These are phyloP conservation scores for Petromus typicus DNA, from an alignment of 2,113 vertebrate species.

Conservation along the genomic window DNA sequence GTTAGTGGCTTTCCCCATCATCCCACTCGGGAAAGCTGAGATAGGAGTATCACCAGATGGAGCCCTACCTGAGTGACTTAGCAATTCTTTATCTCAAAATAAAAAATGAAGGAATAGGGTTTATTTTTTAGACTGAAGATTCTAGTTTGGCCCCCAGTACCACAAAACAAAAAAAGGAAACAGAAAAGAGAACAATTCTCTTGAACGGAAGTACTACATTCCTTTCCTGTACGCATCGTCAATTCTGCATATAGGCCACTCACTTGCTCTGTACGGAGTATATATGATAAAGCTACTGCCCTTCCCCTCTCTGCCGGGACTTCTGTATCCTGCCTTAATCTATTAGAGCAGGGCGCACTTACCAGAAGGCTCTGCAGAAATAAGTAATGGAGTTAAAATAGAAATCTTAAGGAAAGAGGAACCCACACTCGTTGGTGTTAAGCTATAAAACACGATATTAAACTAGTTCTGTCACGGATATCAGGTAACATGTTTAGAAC, in stretches of 20 bases:
- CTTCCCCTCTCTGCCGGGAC: no score
- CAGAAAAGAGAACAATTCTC: background rate
- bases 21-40: background rate
- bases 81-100: background rate
- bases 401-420: background rate
- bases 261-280: rapidly evolving
- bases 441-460: no score
- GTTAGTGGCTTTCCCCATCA: no score
- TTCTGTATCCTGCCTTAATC: background rate
- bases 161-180: background rate
- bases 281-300: background rate
- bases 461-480: background rate
- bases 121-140: background rate
- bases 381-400: background rate
- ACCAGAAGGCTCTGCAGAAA: background rate
- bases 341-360: background rate
- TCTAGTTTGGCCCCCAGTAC: background rate
- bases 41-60: background rate
- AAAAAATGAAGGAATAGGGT: background rate
- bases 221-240: background rate
- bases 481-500: background rate
- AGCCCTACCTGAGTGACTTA: background rate
- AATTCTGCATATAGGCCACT: background rate
- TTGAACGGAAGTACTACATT: background rate
- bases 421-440: background rate